Base-by-base conservation (phyloP, 2,888 invertebrate genomes). In the Lordiphosa andalusiaca region DNA sequence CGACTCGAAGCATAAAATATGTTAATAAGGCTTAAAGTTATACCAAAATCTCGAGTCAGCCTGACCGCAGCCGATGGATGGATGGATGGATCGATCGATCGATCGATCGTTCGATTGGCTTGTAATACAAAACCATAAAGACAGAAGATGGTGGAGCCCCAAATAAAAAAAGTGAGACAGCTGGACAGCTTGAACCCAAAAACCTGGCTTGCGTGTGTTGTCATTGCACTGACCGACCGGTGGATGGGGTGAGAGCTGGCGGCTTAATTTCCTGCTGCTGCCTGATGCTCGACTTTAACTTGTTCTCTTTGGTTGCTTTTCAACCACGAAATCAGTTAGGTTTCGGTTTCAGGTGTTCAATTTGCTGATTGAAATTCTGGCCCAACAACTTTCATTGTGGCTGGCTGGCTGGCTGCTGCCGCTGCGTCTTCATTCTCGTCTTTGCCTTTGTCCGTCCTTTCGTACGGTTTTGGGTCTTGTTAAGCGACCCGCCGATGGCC, bases 261-360 rank as follows among this genome's bases (percentile, higher is more conserved):
- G 60, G 35, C 67, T 72, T 75, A 80, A 83, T 83, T 76, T 76
- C 84, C 81, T 76, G 76, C 64, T 75, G 83, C 64, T 47, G 39
- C 50, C 41, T 6, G 23, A 19, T 51, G 64, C 66, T 57, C 68
- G 61, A 62, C 47, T 53, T 76, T 46, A 47, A 48, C 55, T 57
- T 70, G 54, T 58, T 71, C 54, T 67, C 63, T 54, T 37, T 55
- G 56, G 53, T 51, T 46, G 76, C 72, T 83, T 83, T 84, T 77
- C 81, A 65, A 63, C 62, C 83, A 76, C 76, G 67, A 82, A 84
- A 81, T 85, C 82, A 73, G 75, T 84, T 78, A 75, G 69, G 75
- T 78, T 47, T 85, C 84, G 69, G 75, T 78, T 47, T 85, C 84
- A 85, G 86, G 86, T 85, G 84, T 85, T 81, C 86, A 73, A 83